These are phyloP conservation scores for Timema cristinae DNA, from an alignment of 2,888 invertebrate species.

Conservation along the genomic window DNA sequence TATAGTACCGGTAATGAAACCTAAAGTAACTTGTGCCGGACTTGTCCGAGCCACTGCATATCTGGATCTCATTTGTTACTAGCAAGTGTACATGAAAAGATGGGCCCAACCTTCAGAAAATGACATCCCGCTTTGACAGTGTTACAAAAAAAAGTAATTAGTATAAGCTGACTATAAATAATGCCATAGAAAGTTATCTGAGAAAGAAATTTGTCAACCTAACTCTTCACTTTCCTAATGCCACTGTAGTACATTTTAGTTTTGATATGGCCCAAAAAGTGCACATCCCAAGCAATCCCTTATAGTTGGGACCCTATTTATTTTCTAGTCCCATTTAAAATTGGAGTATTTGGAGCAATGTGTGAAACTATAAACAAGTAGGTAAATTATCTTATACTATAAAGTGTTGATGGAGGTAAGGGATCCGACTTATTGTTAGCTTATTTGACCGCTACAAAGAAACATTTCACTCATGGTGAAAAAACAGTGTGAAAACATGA, in stretches of 20 bases:
- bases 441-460: background rate
- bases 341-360: slow-evolving; percentile 29
- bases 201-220: too few species aligned
- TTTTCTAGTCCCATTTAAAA: slow-evolving; percentile 28
- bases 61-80: background rate
- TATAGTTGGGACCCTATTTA: slow-evolving; percentile 28
- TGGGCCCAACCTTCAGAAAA: background rate
- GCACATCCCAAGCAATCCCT: slow-evolving; percentile 27
- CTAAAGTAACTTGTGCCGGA: too few species aligned
- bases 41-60: background rate
- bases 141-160: slow-evolving; percentile 17
- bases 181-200: too few species aligned
- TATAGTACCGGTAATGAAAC: too few species aligned
- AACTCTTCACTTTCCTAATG: too few species aligned
- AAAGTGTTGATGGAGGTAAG: slow-evolving; percentile 6
- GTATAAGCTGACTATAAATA: slow-evolving; percentile 9
- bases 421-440: background rate
- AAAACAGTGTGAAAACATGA: slow-evolving; percentile 19
- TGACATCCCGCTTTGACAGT: background rate
- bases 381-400: slow-evolving; percentile 24
- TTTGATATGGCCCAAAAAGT: slow-evolving; percentile 30
- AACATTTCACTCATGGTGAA: slow-evolving; percentile 20
- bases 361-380: slow-evolving; percentile 25
- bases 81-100: background rate
- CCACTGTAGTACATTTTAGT: slow-evolving; percentile 26